These are phyloP conservation scores for Heliconius aoede DNA, from an alignment of 2,888 invertebrate species.

Conservation along the genomic window DNA sequence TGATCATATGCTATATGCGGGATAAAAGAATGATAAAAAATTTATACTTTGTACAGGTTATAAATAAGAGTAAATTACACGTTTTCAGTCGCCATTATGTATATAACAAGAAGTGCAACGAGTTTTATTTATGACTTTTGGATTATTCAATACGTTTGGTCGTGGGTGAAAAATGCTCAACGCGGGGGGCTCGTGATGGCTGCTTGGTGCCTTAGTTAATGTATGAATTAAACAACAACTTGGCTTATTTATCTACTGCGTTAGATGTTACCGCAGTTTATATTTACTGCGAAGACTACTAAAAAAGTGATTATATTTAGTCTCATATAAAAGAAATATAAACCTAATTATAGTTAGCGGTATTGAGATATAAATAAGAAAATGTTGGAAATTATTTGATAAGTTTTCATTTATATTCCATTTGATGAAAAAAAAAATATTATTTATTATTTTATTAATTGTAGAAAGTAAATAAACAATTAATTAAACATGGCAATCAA, in stretches of 20 bases:
- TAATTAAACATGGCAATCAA: background rate
- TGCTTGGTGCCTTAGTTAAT: slow-evolving; percentile 65
- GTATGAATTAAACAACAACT: slow-evolving; percentile 78
- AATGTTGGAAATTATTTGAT: background rate
- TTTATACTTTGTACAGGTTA: background rate
- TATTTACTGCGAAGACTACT: background rate
- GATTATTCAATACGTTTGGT: slow-evolving; percentile 64
- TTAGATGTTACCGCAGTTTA: slow-evolving; percentile 26
- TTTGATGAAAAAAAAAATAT: background rate
- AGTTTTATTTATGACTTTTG: slow-evolving; percentile 63
- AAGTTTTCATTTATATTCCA: background rate
- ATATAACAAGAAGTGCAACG: slow-evolving; percentile 49
- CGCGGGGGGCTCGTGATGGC: slow-evolving; percentile 71
- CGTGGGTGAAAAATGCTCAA: slow-evolving; percentile 74
- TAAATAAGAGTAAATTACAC: slow-evolving; percentile 32
- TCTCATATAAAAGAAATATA: background rate
- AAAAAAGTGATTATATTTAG: background rate
- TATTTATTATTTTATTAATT: background rate
- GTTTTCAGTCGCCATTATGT: slow-evolving; percentile 27
- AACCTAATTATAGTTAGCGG: background rate
- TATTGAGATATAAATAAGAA: background rate
- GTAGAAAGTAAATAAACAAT: background rate
- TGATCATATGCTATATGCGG: background rate
- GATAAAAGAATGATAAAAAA: background rate
- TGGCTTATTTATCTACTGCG: slow-evolving; percentile 69